Base-by-base conservation (phyloP, 1,140 invertebrate species). In the Mylabris phalerata region DNA sequence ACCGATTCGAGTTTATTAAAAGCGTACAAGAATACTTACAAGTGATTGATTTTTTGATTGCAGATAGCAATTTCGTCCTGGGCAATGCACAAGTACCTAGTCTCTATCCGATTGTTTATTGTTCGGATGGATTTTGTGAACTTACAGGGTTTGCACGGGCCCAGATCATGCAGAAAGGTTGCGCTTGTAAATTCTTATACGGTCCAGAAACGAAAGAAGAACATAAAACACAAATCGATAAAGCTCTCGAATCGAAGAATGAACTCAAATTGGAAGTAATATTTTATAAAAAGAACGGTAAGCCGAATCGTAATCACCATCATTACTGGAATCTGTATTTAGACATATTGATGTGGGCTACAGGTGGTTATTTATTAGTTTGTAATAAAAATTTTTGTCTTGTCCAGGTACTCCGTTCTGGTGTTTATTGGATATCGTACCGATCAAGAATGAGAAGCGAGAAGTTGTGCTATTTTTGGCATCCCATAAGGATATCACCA, bases 21-120 rank as follows among this genome's bases (percentile, higher is more conserved):
- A 32, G 7, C 32, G 7, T 32, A 32, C 7, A 5, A 4, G 32
- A 32, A 4, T 3, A 32, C 32, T 0, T 5, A 6, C 10, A 10
- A 42, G 0, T 42, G 5, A 4, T 7, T 10, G 4, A 42, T n/a
- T 46, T 57, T 61, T 64, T 56, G 26, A 52, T 85, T 80, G 19
- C 88, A 98, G 95, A 98, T 77, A 96, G 93, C 79, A 98, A 97
- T 81, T 98, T 98, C 79, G 94, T 98, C 68, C 80, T 98, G 74
- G 95, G 94, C 66, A 97, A 97, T 82, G 94, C 95, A 57, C 93
- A 96, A 78, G 93, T 95, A 61, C 85, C 88, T 60, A 75, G 85
- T 57, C 73, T 86, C 26, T 93, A 92, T 79, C 94, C 95, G 62
- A 96, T 98, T 77, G 95, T 98, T 59, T 98, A 98, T 78, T 98